A percentile compares a stretch with the other conserved stretches of the same genome.
Conservation (phyloP, 1,140 invertebrate species). For the Apocrypta bakeri region DNA sequence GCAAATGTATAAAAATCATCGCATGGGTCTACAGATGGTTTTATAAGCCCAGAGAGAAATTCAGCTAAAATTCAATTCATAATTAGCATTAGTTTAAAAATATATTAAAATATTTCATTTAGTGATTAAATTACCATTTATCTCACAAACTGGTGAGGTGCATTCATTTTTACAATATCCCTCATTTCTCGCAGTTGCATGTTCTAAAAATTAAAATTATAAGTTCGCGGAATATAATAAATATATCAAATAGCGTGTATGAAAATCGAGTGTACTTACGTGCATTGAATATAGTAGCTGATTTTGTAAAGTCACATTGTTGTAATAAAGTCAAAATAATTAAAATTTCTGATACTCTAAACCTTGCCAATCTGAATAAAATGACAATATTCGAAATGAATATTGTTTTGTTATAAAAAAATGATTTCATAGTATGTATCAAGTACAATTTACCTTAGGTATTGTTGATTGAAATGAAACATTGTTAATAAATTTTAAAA, state of each 20-base stretch:
- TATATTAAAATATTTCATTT: too few species aligned
- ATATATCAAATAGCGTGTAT: background rate
- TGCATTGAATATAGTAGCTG: background rate
- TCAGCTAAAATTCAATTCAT: background rate
- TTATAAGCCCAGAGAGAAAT: conserved; percentile 62
- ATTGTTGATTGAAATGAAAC: background rate
- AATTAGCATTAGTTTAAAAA: too few species aligned
- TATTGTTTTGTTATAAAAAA: conserved; percentile 55
- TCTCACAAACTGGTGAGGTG: background rate
- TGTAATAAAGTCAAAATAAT: background rate
- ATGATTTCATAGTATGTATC: too few species aligned
- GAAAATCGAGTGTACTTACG: too few species aligned
- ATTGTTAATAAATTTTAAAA: too few species aligned
- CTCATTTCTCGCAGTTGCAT: too few species aligned
- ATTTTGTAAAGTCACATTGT: background rate
- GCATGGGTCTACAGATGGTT: conserved; percentile 80
- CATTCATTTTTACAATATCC: background rate
- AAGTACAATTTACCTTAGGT: background rate
- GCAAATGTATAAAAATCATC: conserved; percentile 88
- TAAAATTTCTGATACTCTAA: background rate
- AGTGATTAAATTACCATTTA: background rate
- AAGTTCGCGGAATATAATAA: background rate
- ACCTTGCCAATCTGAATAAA: background rate
- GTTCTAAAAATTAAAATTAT: too few species aligned
- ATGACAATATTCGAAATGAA: background rate